Percentiles rank a stretch among this genome's conserved stretches.
phyloP scores from a whole-genome alignment of 1,140 invertebrate species.

The Trypoxylus dichotomus region DNA sequence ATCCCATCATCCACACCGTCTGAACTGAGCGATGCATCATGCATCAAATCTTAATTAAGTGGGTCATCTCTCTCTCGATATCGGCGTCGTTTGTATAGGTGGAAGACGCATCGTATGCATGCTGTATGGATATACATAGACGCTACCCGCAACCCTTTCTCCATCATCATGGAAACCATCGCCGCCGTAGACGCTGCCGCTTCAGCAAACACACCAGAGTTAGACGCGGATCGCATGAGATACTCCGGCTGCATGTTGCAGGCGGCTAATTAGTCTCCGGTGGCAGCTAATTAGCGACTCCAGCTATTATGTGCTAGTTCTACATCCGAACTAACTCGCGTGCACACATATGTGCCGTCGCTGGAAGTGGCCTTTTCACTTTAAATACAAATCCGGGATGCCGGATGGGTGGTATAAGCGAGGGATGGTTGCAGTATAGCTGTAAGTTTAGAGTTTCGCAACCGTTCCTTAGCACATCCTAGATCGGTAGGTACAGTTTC shows the following conservation, averaged over 20 bases:
- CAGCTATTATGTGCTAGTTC: slow-evolving; percentile 27
- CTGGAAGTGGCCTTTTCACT: slow-evolving; percentile 24
- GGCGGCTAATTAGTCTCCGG: slow-evolving; percentile 28
- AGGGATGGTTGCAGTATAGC: neutral
- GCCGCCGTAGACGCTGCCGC: neutral
- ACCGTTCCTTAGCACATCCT: neutral
- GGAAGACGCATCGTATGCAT: neutral
- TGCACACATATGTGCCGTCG: neutral
- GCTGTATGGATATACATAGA: neutral
- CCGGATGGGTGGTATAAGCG: neutral
- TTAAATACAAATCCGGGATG: neutral
- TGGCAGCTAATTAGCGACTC: slow-evolving; percentile 29
- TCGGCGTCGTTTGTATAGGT: neutral
- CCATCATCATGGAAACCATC: too few species aligned
- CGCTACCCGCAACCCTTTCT: too few species aligned
- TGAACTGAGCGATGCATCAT: neutral
- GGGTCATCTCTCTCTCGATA: neutral
- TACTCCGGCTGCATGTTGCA: slow-evolving; percentile 23
- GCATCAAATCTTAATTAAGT: slow-evolving; percentile 21
- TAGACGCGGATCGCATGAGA: slow-evolving; percentile 22
- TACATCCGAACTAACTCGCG: slow-evolving; percentile 22
- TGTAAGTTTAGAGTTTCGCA: neutral
- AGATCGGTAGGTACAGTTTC: too few species aligned
- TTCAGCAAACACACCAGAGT: slow-evolving; percentile 24
- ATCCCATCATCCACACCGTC: slow-evolving; percentile 1